Evolutionary conservation across 2,888 invertebrate genomes (phyloP), one percentile per base, ranked within the genome.

Genomic region (Luffia ferchaultella): DNA sequence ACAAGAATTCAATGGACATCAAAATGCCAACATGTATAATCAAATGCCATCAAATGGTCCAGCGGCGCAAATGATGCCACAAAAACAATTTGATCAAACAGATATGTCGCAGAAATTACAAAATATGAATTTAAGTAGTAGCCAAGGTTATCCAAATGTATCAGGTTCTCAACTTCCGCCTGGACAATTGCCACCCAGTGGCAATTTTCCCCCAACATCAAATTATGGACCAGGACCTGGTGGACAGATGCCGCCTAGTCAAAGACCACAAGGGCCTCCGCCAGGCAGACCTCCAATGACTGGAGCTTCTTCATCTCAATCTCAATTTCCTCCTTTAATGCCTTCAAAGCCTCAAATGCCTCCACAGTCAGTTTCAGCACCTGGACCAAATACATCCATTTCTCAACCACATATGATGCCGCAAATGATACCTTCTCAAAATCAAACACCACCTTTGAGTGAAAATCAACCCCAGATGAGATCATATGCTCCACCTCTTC

Each of bases 31-130:
- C 49, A 61, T 68, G 15, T 80, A 71, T 52, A 68, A 59, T 45
- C 77, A 76, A 52, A 64, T 71, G 61, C 70, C 73, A 48, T 60
- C 70, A 2, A 75, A 70, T 45, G 71, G 72, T 5, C 46, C 43
- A 2, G 16, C 15, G 7, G 41, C 48, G 17, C 68, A 62, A 46
- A 60, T 60, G 53, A 57, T 55, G 20, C 68, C 68, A 52, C 62
- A 66, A n/a, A 41, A 53, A 20, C 40, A 49, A 42, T 66, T 63
- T 49, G 70, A 74, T 41, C 68, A 60, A 17, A 54, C 57, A 42
- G 78, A 82, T 7, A 74, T 85, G 67, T 63, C 79, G 7, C 79
- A 82, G 53, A 84, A 85, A 55, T 78, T 85, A 75, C 79, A 85
- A 51, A 73, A 63, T 46, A 75, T 85, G 68, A 80, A 67, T 57